Conservation (phyloP, 2,888 invertebrate species). For the Theretra japonica region DNA sequence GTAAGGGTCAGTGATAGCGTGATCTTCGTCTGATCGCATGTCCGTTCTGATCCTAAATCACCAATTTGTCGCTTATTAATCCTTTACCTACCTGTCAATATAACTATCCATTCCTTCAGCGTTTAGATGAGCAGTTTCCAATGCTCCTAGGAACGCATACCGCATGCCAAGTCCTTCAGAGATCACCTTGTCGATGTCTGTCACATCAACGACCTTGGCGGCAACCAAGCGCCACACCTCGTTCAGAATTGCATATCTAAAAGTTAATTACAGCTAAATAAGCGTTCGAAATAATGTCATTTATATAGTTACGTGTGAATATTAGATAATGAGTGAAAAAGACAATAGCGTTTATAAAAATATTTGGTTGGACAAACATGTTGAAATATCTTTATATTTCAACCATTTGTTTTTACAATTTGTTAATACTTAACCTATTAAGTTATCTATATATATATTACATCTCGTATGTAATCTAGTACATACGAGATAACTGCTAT, state of each 20-base stretch:
- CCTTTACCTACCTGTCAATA: constrained; percentile 77
- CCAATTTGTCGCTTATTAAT: neutral
- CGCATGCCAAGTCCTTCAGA: constrained; percentile 97
- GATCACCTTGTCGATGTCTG: constrained; percentile 97
- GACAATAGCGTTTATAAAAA: too few species aligned
- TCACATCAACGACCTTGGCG: constrained; percentile 92
- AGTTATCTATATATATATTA: too few species aligned
- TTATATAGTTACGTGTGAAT: neutral
- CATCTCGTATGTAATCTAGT: too few species aligned
- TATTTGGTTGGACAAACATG: too few species aligned
- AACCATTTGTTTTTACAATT: too few species aligned
- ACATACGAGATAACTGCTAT: too few species aligned
- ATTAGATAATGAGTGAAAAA: too few species aligned
- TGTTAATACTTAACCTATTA: too few species aligned
- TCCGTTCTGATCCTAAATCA: too few species aligned
- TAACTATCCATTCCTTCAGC: constrained; percentile 92
- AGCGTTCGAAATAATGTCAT: neutral
- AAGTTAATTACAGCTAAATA: constrained; percentile 27
- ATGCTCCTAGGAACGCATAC: constrained; percentile 97
- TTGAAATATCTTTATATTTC: too few species aligned
- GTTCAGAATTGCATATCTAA: constrained; percentile 94
- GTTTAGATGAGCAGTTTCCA: constrained; percentile 97
- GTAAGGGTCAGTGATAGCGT: too few species aligned
- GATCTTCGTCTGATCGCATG: too few species aligned
- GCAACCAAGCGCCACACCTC: constrained; percentile 96